A percentile compares a stretch with the other conserved stretches of the same genome.
Evolutionary conservation across 2,113 vertebrate species (phyloP).

Genomic region (Microcebus lehilahytsara): DNA sequence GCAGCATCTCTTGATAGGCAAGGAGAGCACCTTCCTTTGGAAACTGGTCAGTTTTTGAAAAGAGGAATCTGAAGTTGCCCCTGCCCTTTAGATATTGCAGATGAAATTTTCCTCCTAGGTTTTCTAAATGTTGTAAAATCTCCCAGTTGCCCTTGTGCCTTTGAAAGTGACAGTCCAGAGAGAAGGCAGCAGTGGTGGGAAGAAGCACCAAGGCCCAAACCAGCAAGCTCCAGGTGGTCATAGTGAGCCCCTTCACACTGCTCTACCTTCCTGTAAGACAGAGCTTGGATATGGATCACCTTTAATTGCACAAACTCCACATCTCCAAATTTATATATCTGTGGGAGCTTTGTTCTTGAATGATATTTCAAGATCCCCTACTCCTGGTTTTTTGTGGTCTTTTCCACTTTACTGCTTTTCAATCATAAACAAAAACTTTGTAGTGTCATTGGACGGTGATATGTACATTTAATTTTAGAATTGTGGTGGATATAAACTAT

Average conservation of each 20-base stretch:
- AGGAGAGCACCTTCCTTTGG: slow-evolving; percentile 44
- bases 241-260: rapidly evolving
- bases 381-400: not conserved
- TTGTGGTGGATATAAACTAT: not conserved
- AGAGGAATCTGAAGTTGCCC: slow-evolving; percentile 61
- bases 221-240: not conserved
- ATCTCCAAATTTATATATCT: not conserved
- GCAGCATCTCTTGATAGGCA: slow-evolving; percentile 61
- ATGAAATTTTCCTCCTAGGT: slow-evolving; percentile 58
- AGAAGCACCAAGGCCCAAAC: not conserved
- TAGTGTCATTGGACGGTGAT: not conserved
- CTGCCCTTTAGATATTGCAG: slow-evolving; percentile 58
- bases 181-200: not conserved
- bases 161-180: not conserved
- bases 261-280: not conserved
- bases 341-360: not conserved
- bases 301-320: not conserved
- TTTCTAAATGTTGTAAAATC: slow-evolving; percentile 66
- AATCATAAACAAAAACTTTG: not conserved
- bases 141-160: slow-evolving; percentile 13
- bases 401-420: not conserved
- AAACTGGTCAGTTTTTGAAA: slow-evolving; percentile 39
- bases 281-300: not conserved
- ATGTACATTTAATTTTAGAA: not conserved
- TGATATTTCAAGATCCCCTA: not conserved